phyloP scores from a whole-genome alignment of 2,113 vertebrate species.

The Gymnorhina tibicen region DNA sequence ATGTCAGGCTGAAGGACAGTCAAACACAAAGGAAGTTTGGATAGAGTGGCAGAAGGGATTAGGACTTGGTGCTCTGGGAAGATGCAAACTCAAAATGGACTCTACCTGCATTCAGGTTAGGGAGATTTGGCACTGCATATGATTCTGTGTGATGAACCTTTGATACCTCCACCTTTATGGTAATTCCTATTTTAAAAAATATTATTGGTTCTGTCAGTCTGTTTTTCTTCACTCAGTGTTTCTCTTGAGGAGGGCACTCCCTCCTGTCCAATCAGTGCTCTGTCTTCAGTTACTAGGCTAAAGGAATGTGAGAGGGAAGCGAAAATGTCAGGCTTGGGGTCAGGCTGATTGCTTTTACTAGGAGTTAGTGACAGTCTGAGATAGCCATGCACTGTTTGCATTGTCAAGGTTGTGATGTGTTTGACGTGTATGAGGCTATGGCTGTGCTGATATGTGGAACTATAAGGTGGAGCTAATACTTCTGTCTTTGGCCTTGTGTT shows the following conservation, averaged over 20 bases:
- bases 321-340: neutral
- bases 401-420: neutral
- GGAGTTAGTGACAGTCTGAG: neutral
- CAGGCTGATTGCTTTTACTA: neutral
- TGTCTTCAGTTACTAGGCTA: neutral
- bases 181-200: neutral
- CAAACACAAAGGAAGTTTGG: neutral
- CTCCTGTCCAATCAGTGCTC: neutral
- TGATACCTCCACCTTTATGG: neutral
- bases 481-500: neutral
- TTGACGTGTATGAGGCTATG: neutral
- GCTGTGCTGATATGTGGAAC: neutral
- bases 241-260: neutral
- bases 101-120: neutral
- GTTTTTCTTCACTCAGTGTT: neutral
- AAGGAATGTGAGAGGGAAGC: neutral
- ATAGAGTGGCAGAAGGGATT: neutral
- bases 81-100: neutral
- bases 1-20: neutral
- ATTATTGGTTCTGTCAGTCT: neutral
- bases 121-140: neutral
- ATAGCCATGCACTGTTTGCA: neutral
- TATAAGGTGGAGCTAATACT: neutral
- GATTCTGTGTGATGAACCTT: neutral
- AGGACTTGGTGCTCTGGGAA: neutral